phyloP scores from a whole-genome alignment of 2,888 invertebrate genomes.

The Gryllus longicercus region DNA sequence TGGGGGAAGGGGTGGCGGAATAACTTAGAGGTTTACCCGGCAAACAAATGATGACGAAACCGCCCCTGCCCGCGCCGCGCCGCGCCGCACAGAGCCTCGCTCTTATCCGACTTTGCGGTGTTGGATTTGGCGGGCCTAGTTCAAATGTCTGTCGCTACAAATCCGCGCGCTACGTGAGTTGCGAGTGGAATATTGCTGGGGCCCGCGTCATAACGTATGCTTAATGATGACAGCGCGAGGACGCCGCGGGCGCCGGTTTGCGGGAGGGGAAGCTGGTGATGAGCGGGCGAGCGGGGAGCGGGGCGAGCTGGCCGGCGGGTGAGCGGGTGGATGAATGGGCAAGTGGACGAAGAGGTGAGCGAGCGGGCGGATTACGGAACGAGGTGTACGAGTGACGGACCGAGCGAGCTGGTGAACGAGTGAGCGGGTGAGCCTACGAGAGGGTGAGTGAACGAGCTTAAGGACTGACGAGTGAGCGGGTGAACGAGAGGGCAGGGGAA shows the following conservation, averaged over 20 bases:
- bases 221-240: background rate
- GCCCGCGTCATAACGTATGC: constrained; percentile 20
- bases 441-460: no score
- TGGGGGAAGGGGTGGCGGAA: background rate
- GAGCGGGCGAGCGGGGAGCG: background rate
- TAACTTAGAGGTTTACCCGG: constrained; percentile 2
- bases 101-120: constrained; percentile 17
- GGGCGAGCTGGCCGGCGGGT: background rate
- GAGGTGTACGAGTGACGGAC: no score
- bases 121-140: constrained; percentile 17
- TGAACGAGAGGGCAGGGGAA: no score
- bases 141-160: constrained; percentile 22
- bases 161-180: constrained; percentile 23
- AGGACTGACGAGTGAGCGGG: no score
- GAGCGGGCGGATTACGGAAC: no score
- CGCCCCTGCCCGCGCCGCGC: background rate
- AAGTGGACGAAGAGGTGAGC: no score
- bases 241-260: background rate
- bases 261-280: background rate
- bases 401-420: no score
- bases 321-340: background rate
- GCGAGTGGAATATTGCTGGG: constrained; percentile 23
- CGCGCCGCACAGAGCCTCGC: background rate
- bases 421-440: no score
- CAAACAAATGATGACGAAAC: constrained; percentile 11